A percentile compares a stretch with the other conserved stretches of the same genome.
These are phyloP conservation scores for Grallaria varia DNA, from an alignment of 2,113 vertebrate genomes.

Conservation along the genomic window DNA sequence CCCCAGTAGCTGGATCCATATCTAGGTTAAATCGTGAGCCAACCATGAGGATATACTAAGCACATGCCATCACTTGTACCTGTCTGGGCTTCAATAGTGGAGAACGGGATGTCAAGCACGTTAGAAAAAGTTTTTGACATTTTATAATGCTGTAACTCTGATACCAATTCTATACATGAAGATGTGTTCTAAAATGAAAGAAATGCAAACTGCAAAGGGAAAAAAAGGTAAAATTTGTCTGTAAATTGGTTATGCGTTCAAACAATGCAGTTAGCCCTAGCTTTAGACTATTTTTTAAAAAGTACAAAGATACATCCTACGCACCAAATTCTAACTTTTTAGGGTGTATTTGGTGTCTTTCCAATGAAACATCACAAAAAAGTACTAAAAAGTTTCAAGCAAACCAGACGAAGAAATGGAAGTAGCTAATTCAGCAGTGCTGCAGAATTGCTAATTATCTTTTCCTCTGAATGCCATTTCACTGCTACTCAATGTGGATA, in stretches of 20 bases:
- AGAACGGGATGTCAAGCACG: background rate
- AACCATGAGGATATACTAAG: background rate
- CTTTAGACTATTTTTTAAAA: background rate
- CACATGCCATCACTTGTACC: background rate
- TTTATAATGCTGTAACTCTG: background rate
- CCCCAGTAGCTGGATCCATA: rapidly evolving
- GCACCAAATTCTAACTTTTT: background rate
- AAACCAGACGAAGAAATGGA: background rate
- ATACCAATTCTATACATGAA: background rate
- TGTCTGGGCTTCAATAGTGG: background rate
- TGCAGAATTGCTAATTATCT: background rate
- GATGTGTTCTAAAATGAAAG: background rate
- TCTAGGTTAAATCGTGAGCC: background rate
- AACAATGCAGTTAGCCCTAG: background rate
- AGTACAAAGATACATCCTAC: background rate
- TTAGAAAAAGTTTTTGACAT: background rate
- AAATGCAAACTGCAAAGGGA: background rate
- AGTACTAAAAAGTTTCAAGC: background rate
- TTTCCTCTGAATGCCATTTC: background rate
- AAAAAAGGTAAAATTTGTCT: background rate
- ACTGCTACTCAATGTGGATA: background rate
- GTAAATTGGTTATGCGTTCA: background rate
- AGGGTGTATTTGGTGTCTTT: background rate
- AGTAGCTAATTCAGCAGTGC: background rate
- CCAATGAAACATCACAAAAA: background rate